Percentiles rank a stretch among this genome's conserved stretches.
phyloP scores from a whole-genome alignment of 1,140 invertebrate species.

The Penaeus japonicus region DNA sequence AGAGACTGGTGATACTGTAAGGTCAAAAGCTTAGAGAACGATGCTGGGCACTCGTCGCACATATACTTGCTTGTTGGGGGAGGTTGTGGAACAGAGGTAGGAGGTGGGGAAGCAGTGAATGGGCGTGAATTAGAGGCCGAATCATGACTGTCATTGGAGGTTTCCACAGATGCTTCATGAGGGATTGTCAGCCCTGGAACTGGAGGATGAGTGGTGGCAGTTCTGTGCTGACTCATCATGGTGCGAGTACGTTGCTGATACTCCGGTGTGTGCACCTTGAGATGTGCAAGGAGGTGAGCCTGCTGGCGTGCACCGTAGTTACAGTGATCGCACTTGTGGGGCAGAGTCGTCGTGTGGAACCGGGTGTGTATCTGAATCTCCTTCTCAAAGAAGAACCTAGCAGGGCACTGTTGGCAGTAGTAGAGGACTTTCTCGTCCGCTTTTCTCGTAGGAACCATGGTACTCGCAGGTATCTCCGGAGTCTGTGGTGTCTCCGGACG shows the following conservation, averaged over 20 bases:
- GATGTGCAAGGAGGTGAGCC: constrained; percentile 76
- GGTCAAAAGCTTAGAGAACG: constrained; percentile 75
- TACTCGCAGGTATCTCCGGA: background rate
- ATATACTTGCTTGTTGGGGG: constrained; percentile 64
- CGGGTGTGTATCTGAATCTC: constrained; percentile 75
- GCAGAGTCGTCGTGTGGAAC: constrained; percentile 73
- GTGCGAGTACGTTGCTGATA: constrained; percentile 80
- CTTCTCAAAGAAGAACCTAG: constrained; percentile 73
- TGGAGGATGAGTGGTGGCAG: constrained; percentile 70
- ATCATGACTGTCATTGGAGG: background rate
- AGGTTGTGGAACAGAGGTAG: constrained; percentile 32
- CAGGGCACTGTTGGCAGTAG: constrained; percentile 76
- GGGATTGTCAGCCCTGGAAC: constrained; percentile 46
- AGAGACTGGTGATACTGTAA: constrained; percentile 77
- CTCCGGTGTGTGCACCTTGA: constrained; percentile 79
- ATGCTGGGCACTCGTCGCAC: constrained; percentile 75
- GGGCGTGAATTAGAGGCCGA: background rate
- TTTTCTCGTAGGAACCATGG: background rate
- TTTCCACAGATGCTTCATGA: background rate
- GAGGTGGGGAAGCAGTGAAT: constrained; percentile 18
- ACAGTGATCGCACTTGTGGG: constrained; percentile 77
- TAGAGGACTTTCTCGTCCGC: constrained; percentile 63
- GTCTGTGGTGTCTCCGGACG: background rate
- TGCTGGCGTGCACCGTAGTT: constrained; percentile 77
- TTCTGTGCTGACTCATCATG: constrained; percentile 73